phyloP scores from a whole-genome alignment of 2,888 invertebrate genomes.

The Lycia hirtaria region DNA sequence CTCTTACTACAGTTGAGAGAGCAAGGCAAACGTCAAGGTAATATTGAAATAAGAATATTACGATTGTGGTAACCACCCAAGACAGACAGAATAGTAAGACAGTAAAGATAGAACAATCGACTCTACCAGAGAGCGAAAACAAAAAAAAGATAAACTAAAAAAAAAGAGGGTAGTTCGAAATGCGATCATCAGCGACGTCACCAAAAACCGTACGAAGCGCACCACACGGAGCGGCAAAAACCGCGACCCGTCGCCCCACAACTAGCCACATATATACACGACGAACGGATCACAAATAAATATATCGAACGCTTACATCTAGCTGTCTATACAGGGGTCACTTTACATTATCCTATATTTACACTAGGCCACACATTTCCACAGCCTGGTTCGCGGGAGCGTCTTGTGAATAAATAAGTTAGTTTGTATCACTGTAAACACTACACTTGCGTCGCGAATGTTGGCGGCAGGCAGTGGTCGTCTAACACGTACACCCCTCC shows the following conservation, averaged over 20 bases:
- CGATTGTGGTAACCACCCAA: too few species aligned
- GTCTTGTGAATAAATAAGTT: slow-evolving; percentile 77
- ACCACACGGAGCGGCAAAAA: slow-evolving; percentile 28
- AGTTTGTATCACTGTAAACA: slow-evolving; percentile 65
- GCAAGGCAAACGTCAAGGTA: too few species aligned
- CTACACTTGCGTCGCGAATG: slow-evolving; percentile 92
- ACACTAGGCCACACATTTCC: slow-evolving; percentile 71
- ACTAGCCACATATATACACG: slow-evolving; percentile 82
- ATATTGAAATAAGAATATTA: too few species aligned
- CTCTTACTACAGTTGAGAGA: too few species aligned
- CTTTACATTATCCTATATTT: slow-evolving; percentile 83
- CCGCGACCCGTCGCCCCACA: slow-evolving; percentile 71
- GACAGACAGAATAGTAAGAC: background rate
- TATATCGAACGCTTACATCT: slow-evolving; percentile 81
- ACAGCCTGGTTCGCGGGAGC: slow-evolving; percentile 81
- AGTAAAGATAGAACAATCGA: slow-evolving; percentile 2
- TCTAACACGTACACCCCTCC: slow-evolving; percentile 90
- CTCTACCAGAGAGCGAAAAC: slow-evolving; percentile 13
- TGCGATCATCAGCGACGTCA: slow-evolving; percentile 9
- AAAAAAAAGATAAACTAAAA: background rate
- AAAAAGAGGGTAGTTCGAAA: slow-evolving; percentile 17
- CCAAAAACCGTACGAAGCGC: slow-evolving; percentile 26
- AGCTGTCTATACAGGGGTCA: slow-evolving; percentile 83
- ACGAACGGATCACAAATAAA: slow-evolving; percentile 81
- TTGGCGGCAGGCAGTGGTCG: slow-evolving; percentile 90